phyloP scores from a whole-genome alignment of 2,888 invertebrate genomes.

The Protophormia terraenovae region DNA sequence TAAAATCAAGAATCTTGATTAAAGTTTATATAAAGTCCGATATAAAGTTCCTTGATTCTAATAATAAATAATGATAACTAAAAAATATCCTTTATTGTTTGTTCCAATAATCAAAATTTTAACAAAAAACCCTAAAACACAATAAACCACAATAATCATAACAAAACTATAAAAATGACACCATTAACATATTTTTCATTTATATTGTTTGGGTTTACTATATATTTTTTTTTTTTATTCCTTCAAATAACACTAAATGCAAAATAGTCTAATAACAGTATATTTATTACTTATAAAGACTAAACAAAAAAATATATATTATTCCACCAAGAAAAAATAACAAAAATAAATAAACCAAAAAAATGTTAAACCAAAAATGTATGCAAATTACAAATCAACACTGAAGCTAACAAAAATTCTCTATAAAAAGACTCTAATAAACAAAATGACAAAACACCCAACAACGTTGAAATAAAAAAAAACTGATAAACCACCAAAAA shows the following conservation, averaged over 20 bases:
- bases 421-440: conserved; percentile 36
- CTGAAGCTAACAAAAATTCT: conserved; percentile 23
- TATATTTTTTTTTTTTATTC: neutral
- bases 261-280: conserved; percentile 47
- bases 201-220: neutral
- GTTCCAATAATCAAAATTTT: too few species aligned
- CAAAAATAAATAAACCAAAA: neutral
- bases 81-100: too few species aligned
- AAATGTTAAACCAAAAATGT: conserved; percentile 52
- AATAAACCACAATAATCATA: conserved; percentile 1
- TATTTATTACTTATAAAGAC: conserved; percentile 46
- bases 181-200: conserved; percentile 49
- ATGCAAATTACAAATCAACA: conserved; percentile 67
- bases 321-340: neutral
- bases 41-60: too few species aligned
- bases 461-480: neutral
- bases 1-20: too few species aligned
- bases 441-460: conserved; percentile 37
- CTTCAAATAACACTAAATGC: neutral
- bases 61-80: too few species aligned
- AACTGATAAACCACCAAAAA: conserved; percentile 10
- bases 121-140: neutral
- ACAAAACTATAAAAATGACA: conserved; percentile 40
- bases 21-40: too few species aligned
- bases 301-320: conserved; percentile 14